These are phyloP conservation scores for Pseudonaja textilis DNA, from an alignment of 2,113 vertebrate genomes.

Conservation along the genomic window DNA sequence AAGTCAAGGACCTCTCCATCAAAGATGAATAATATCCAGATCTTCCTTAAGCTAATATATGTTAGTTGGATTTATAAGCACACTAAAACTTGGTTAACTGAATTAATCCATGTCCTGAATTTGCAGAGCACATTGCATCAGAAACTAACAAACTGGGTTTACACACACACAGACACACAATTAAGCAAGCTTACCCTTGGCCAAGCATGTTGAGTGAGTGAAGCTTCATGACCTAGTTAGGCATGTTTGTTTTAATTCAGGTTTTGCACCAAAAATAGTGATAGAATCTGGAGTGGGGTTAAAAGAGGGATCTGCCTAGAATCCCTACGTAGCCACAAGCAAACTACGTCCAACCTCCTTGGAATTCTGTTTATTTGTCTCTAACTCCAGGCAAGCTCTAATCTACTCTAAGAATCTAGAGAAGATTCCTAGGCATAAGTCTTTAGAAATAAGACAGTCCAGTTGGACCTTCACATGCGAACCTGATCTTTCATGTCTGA, in stretches of 20 bases:
- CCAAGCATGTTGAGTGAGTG: not conserved
- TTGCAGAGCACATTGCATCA: not conserved
- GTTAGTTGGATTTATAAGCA: not conserved
- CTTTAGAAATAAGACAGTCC: not conserved
- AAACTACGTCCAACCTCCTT: not conserved
- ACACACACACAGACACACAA: not conserved
- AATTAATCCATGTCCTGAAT: not conserved
- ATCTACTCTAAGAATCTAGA: no score
- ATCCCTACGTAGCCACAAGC: not conserved
- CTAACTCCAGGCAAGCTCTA: not conserved
- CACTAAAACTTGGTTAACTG: not conserved
- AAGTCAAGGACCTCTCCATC: not conserved
- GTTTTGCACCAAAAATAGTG: not conserved
- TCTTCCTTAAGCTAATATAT: not conserved
- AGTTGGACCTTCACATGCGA: not conserved
- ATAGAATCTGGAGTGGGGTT: not conserved
- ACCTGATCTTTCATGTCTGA: not conserved
- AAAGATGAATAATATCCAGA: fast-evolving
- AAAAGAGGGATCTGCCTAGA: not conserved
- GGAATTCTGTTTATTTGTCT: not conserved
- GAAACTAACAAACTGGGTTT: not conserved
- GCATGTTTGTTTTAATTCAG: not conserved
- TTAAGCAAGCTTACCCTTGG: not conserved
- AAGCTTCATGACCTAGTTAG: not conserved
- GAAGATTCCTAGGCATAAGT: not conserved